phyloP scores from a whole-genome alignment of 2,888 invertebrate genomes.

The Ochlodes sylvanus region DNA sequence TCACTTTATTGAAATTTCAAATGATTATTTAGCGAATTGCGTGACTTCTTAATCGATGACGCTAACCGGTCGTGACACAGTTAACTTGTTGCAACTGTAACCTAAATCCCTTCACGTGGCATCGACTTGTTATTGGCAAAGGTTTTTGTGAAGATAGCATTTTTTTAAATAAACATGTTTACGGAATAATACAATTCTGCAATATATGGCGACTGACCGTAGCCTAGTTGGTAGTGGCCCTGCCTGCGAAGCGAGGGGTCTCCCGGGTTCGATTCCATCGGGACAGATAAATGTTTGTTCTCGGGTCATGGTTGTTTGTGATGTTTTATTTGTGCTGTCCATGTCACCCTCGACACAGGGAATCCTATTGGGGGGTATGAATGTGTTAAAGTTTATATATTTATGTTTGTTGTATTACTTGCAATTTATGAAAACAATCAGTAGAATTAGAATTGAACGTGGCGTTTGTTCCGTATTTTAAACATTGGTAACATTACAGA shows the following conservation, averaged over 20 bases:
- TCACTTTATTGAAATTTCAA: constrained; percentile 19
- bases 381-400: no score
- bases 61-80: constrained; percentile 20
- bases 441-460: background rate
- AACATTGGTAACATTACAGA: no score
- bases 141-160: background rate
- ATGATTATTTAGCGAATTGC: constrained; percentile 17
- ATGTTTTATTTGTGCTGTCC: background rate
- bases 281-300: no score
- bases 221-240: no score
- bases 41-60: constrained; percentile 14
- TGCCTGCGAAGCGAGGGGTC: no score
- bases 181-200: background rate
- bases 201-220: no score
- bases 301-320: no score
- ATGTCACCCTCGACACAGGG: no score
- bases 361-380: no score
- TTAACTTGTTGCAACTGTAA: constrained; percentile 21
- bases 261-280: no score
- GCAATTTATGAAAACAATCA: background rate
- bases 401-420: background rate
- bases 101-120: constrained; percentile 17
- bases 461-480: background rate
- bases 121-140: background rate
- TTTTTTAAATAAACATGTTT: background rate